phyloP scores from a whole-genome alignment of 2,797 vertebrate genomes.

The Anisognathus igniventris region DNA sequence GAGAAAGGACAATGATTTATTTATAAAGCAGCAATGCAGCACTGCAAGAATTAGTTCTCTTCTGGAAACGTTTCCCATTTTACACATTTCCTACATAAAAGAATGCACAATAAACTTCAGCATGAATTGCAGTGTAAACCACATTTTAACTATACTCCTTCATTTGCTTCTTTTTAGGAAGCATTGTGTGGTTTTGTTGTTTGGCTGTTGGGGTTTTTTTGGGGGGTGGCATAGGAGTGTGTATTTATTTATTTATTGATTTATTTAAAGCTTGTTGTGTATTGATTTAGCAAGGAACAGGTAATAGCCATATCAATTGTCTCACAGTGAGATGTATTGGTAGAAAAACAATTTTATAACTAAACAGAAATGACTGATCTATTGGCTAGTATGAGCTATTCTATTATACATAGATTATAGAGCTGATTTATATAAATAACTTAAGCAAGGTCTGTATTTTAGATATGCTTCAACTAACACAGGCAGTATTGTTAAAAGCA shows the following conservation, averaged over 20 bases:
- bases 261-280: conserved; percentile 11
- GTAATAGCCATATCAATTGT: conserved; percentile 37
- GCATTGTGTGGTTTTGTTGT: background rate
- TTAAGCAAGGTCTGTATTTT: background rate
- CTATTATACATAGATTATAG: background rate
- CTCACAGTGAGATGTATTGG: background rate
- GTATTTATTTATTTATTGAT: background rate
- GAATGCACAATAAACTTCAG: background rate
- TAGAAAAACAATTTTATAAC: conserved; percentile 33
- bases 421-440: background rate
- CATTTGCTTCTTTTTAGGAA: background rate
- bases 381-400: background rate
- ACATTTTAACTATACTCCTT: background rate
- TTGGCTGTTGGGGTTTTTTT: background rate
- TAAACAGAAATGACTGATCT: conserved; percentile 23
- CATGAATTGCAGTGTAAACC: background rate
- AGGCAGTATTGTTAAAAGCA: background rate
- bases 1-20: conserved; percentile 61
- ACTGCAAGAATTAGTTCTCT: conserved; percentile 27
- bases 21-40: conserved; percentile 65
- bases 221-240: rapidly evolving
- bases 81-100: background rate
- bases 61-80: background rate
- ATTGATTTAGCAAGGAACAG: conserved; percentile 41
- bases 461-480: background rate